Conservation (phyloP, 2,113 vertebrate genomes). For the Seriola quinqueradiata region DNA sequence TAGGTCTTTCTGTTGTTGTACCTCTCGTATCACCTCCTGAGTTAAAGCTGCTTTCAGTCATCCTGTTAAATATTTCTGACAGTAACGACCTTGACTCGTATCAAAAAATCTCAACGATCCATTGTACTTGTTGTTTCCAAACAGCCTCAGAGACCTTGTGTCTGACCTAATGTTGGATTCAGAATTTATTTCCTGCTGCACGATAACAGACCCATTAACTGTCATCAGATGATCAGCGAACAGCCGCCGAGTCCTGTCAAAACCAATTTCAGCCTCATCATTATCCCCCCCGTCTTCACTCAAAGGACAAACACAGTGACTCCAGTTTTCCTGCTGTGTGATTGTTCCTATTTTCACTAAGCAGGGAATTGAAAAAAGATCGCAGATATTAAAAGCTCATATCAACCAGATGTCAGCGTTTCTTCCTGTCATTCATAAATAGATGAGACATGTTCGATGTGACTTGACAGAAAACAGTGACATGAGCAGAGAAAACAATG, state of each 20-base stretch:
- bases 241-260: conserved; percentile 3
- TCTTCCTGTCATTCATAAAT: conserved; percentile 17
- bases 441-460: conserved; percentile 33
- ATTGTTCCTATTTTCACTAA: conserved; percentile 69
- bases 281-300: conserved; percentile 42
- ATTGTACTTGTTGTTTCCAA: conserved; percentile 4
- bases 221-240: conserved; percentile 35
- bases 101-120: background rate
- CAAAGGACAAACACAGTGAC: conserved; percentile 39
- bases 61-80: background rate
- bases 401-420: conserved; percentile 29
- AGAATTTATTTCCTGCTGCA: conserved; percentile 24
- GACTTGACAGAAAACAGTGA: conserved; percentile 16
- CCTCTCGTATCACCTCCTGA: background rate
- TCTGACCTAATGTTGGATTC: conserved; percentile 13
- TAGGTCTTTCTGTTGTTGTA: too few species aligned
- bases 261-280: conserved; percentile 51
- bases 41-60: background rate
- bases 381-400: conserved; percentile 40
- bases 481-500: background rate
- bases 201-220: conserved; percentile 39
- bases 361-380: conserved; percentile 50
- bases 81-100: background rate
- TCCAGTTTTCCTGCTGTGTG: conserved; percentile 4
- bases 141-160: background rate